Evolutionary conservation across 1,140 invertebrate species (phyloP).

Genomic region (Achatina immaculata): DNA sequence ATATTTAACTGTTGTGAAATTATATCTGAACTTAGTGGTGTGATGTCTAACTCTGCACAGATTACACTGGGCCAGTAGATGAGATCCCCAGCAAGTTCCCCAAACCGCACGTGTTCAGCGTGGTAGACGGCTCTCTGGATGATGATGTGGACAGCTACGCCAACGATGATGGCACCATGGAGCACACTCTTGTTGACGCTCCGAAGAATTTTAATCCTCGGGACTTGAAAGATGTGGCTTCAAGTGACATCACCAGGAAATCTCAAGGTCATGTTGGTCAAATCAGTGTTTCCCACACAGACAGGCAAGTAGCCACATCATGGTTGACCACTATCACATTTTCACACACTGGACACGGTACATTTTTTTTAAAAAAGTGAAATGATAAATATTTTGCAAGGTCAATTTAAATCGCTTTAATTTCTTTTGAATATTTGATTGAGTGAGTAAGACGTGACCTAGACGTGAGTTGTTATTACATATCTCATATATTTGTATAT

Average conservation of each 20-base stretch:
- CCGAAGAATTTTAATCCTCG: conserved; percentile 13
- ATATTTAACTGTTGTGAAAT: too few relatives aligned
- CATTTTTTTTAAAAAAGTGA: too few relatives aligned
- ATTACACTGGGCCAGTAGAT: conserved; percentile 8
- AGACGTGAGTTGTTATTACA: too few relatives aligned
- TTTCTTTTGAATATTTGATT: too few relatives aligned
- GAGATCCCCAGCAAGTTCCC: conserved; percentile 13
- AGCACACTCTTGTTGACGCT: conserved; percentile 25
- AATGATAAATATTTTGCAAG: too few relatives aligned
- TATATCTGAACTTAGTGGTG: too few relatives aligned
- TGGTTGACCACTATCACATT: too few relatives aligned
- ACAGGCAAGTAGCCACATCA: conserved; percentile 3
- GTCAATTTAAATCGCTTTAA: too few relatives aligned
- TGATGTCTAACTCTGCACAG: too few relatives aligned
- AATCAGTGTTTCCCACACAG: background rate
- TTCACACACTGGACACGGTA: too few relatives aligned
- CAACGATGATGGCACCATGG: conserved; percentile 30
- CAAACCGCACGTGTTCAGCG: conserved; percentile 32
- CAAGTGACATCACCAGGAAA: background rate
- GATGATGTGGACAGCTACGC: conserved; percentile 27
- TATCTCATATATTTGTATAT: too few relatives aligned
- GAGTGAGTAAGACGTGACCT: too few relatives aligned
- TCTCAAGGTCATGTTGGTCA: background rate
- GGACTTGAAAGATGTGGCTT: conserved; percentile 31
- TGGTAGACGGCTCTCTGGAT: conserved; percentile 32